A percentile compares a stretch with the other conserved stretches of the same genome.
These are phyloP conservation scores for Dinocampus coccinellae DNA, from an alignment of 2,888 invertebrate genomes.

Conservation along the genomic window DNA sequence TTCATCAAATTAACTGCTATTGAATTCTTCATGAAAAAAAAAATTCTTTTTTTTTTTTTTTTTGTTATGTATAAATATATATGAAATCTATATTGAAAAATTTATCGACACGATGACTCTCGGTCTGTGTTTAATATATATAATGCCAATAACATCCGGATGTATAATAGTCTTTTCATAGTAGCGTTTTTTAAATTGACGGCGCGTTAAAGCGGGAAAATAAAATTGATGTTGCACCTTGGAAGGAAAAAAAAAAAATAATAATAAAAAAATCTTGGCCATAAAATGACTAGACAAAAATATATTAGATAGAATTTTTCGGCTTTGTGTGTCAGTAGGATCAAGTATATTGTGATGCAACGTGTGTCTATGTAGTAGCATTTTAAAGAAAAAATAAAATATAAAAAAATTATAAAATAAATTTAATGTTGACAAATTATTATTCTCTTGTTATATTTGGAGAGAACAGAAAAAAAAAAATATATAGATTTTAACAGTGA, in stretches of 20 bases:
- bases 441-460: not conserved
- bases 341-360: not conserved
- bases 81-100: not conserved
- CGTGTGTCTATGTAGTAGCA: not conserved
- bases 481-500: not conserved
- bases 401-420: not conserved
- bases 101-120: not conserved
- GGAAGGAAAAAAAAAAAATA: not conserved
- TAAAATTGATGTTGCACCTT: not conserved
- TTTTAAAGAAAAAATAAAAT: not conserved
- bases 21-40: not conserved
- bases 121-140: not conserved
- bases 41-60: too few relatives aligned
- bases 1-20: not conserved
- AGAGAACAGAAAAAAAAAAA: not conserved
- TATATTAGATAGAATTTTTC: not conserved
- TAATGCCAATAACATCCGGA: not conserved
- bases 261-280: not conserved
- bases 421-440: not conserved
- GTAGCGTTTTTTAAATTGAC: not conserved
- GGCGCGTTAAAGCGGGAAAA: not conserved
- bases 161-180: not conserved
- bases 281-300: not conserved
- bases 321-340: not conserved
- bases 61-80: not conserved